These are phyloP conservation scores for Anas georgica DNA, from an alignment of 2,797 vertebrate species.

Conservation along the genomic window DNA sequence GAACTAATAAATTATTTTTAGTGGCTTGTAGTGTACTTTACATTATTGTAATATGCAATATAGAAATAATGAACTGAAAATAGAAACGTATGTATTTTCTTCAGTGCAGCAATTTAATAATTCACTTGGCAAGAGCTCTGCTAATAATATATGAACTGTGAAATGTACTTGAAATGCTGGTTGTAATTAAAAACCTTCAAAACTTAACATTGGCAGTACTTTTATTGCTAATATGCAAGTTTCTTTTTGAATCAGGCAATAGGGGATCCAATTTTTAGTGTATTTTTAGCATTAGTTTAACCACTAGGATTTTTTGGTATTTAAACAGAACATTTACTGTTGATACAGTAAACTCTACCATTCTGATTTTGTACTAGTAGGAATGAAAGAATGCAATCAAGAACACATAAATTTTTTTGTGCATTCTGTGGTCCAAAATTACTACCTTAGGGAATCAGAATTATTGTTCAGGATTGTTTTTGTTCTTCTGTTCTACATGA, in stretches of 20 bases:
- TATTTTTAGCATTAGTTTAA: slow-evolving; percentile 51
- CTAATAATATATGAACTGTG: slow-evolving; percentile 38
- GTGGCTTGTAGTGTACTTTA: slow-evolving; percentile 46
- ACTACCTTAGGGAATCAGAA: neutral
- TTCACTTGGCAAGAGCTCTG: slow-evolving; percentile 51
- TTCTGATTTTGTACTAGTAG: neutral
- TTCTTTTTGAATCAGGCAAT: neutral
- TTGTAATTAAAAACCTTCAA: slow-evolving; percentile 70
- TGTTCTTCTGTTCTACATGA: neutral
- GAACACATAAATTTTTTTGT: neutral
- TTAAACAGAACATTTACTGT: slow-evolving; percentile 26
- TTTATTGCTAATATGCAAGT: neutral
- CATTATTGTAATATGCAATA: slow-evolving; percentile 6
- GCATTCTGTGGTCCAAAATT: neutral
- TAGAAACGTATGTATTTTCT: slow-evolving; percentile 5
- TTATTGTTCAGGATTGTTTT: neutral
- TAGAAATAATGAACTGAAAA: slow-evolving; percentile 57
- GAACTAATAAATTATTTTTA: slow-evolving; percentile 52
- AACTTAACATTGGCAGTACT: slow-evolving; percentile 39
- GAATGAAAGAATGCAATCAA: neutral
- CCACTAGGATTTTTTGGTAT: neutral
- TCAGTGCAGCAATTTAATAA: slow-evolving; percentile 44
- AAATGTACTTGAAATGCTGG: slow-evolving; percentile 49
- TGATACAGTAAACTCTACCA: slow-evolving; percentile 22
- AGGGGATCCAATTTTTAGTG: neutral